phyloP scores from a whole-genome alignment of 2,797 vertebrate genomes.

The Acipenser ruthenus region DNA sequence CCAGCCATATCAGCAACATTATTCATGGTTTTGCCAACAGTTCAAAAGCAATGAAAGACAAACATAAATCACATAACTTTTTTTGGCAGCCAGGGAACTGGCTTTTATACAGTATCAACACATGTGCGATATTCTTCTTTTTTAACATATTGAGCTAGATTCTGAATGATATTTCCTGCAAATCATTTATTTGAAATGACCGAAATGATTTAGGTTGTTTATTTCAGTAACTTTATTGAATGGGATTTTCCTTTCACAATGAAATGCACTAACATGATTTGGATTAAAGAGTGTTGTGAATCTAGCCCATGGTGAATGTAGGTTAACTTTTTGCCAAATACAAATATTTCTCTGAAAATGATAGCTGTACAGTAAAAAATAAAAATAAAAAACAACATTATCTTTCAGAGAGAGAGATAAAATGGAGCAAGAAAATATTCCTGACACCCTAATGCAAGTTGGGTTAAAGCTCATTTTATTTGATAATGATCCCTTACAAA shows the following conservation, averaged over 20 bases:
- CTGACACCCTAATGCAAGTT: not conserved
- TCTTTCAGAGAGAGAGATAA: too few relatives aligned
- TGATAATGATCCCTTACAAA: not conserved
- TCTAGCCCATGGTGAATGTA: too few relatives aligned
- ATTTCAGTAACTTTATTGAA: constrained; percentile 4
- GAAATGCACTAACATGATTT: too few relatives aligned
- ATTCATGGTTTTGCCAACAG: constrained; percentile 3
- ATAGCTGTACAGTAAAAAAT: too few relatives aligned
- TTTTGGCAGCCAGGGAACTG: not conserved
- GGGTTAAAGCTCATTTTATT: not conserved
- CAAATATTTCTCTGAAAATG: too few relatives aligned
- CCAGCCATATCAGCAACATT: not conserved
- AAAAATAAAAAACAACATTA: too few relatives aligned
- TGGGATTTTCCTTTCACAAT: not conserved
- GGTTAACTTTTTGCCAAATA: too few relatives aligned
- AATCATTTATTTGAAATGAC: too few relatives aligned
- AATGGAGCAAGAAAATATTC: not conserved
- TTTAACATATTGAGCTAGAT: not conserved
- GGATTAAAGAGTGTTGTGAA: too few relatives aligned
- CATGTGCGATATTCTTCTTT: not conserved
- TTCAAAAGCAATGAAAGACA: not conserved
- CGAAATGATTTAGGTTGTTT: not conserved
- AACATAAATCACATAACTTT: not conserved
- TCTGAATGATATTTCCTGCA: too few relatives aligned
- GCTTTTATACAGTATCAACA: not conserved